Evolutionary conservation across 2,113 vertebrate species (phyloP).

Genomic region (Alexandromys fortis): DNA sequence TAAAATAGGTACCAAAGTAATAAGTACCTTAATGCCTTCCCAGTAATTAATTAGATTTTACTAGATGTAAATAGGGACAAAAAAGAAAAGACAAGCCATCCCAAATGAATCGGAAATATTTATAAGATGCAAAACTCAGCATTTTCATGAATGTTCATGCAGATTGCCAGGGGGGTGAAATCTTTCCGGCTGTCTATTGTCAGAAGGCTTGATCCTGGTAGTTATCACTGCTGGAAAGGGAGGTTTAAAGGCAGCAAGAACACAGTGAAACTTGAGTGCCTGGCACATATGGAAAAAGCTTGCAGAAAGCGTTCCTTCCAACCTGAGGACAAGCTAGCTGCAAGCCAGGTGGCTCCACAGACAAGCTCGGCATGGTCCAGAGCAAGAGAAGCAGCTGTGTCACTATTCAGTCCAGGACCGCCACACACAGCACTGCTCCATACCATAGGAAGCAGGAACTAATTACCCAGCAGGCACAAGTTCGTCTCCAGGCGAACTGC

Average conservation of each 20-base stretch:
- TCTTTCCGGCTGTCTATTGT: background rate
- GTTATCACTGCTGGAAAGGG: background rate
- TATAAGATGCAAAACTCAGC: background rate
- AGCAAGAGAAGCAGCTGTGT: background rate
- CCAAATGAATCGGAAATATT: background rate
- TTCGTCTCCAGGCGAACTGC: conserved; percentile 94
- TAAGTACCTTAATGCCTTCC: background rate
- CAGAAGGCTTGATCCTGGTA: background rate
- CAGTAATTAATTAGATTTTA: background rate
- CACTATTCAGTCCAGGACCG: background rate
- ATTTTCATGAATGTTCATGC: background rate
- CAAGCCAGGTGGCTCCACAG: background rate
- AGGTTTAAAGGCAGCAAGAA: background rate
- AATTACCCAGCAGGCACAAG: conserved; percentile 94
- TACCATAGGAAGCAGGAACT: background rate
- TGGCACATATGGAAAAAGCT: fast-evolving
- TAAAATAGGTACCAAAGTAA: background rate
- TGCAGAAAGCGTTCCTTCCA: background rate
- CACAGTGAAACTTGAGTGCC: fast-evolving
- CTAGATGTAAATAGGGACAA: background rate
- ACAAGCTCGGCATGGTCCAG: too few species aligned
- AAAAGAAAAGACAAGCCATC: background rate
- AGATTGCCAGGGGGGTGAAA: background rate
- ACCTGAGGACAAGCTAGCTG: fast-evolving
- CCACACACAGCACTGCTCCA: fast-evolving